phyloP scores from a whole-genome alignment of 1,140 invertebrate genomes.

The Plodia interpunctella region DNA sequence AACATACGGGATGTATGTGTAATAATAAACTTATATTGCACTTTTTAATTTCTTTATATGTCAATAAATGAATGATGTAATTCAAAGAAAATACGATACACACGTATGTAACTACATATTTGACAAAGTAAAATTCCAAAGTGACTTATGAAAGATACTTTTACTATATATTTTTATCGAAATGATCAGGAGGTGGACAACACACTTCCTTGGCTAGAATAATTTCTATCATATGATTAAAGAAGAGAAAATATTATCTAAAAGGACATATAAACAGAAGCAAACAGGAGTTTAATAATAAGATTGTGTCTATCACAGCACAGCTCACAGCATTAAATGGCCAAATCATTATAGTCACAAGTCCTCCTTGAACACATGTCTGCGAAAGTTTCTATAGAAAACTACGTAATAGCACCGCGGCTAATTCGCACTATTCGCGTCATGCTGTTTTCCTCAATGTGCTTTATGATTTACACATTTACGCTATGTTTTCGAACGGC shows the following conservation, averaged over 20 bases:
- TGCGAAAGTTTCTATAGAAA: constrained; percentile 4
- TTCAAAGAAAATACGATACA: neutral
- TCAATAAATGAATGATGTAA: neutral
- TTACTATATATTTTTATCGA: too few relatives aligned
- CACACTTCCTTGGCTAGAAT: too few relatives aligned
- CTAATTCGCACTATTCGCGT: constrained; percentile 9
- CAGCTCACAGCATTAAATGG: neutral
- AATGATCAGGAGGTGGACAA: too few relatives aligned
- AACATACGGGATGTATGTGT: neutral
- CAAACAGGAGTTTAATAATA: too few relatives aligned
- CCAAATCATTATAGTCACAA: neutral
- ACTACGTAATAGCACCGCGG: neutral
- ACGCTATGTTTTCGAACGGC: constrained; percentile 3
- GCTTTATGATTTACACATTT: constrained; percentile 9
- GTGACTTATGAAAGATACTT: too few relatives aligned
- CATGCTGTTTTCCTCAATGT: constrained; percentile 11
- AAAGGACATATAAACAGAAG: too few relatives aligned
- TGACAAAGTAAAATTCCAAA: too few relatives aligned
- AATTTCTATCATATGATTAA: too few relatives aligned
- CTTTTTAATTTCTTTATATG: neutral
- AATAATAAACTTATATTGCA: constrained; percentile 2
- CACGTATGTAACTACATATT: too few relatives aligned
- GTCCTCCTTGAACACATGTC: neutral
- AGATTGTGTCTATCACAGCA: too few relatives aligned
- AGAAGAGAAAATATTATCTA: too few relatives aligned